These are phyloP conservation scores for Acropternis orthonyx DNA, from an alignment of 2,797 vertebrate species.

Conservation along the genomic window DNA sequence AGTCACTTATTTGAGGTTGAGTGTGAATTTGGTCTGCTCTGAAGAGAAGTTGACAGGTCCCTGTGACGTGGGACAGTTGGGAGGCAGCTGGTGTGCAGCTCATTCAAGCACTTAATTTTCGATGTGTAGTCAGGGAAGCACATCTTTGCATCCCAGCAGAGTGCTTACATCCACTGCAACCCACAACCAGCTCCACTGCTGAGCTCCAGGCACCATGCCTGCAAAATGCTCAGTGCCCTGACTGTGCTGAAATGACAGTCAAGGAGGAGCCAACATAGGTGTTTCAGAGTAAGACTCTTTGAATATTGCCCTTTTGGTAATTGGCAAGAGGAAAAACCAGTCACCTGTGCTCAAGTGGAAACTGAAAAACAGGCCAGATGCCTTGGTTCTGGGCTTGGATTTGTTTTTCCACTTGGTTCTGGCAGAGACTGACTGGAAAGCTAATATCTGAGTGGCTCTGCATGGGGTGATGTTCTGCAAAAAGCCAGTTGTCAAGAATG, in stretches of 20 bases:
- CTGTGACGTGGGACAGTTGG: rapidly evolving
- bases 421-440: not conserved
- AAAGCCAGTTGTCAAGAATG: not conserved
- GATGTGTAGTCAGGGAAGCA: not conserved
- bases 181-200: not conserved
- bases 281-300: not conserved
- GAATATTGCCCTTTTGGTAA: not conserved
- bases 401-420: not conserved
- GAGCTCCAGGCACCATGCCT: not conserved
- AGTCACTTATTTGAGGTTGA: not conserved
- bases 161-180: not conserved
- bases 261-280: not conserved
- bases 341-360: not conserved
- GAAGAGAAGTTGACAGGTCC: not conserved
- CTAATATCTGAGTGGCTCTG: not conserved
- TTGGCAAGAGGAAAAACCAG: not conserved
- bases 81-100: not conserved
- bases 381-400: not conserved
- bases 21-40: not conserved
- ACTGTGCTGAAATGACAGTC: not conserved
- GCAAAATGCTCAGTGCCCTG: not conserved
- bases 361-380: not conserved
- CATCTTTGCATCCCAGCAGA: not conserved
- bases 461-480: not conserved
- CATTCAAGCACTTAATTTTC: not conserved